phyloP scores from a whole-genome alignment of 2,797 vertebrate genomes.

The Scyliorhinus canicula region DNA sequence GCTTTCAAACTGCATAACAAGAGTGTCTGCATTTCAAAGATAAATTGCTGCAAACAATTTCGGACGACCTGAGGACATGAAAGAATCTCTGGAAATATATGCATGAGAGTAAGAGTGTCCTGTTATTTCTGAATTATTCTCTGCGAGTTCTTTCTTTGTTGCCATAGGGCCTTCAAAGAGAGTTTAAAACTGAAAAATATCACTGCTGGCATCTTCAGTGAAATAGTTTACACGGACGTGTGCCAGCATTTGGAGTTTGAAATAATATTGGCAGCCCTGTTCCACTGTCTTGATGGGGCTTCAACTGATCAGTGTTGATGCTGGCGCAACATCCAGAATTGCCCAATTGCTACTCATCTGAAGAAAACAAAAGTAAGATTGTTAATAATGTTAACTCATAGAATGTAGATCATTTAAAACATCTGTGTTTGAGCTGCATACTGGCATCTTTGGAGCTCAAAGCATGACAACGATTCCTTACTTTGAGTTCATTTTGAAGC shows the following conservation, averaged over 20 bases:
- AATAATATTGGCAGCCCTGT: neutral
- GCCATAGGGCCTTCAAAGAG: neutral
- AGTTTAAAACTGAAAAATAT: neutral
- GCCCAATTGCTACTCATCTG: neutral
- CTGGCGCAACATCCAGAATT: neutral
- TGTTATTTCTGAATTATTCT: neutral
- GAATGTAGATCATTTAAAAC: neutral
- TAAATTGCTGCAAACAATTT: neutral
- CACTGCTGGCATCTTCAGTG: neutral
- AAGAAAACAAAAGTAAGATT: neutral
- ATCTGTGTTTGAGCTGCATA: neutral
- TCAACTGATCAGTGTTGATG: neutral
- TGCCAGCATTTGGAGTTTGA: neutral
- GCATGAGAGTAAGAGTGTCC: neutral
- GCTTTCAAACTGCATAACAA: neutral
- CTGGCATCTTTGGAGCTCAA: neutral
- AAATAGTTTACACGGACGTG: neutral
- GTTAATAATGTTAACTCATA: neutral
- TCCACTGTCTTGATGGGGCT: neutral
- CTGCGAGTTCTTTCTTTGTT: neutral
- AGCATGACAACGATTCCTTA: neutral
- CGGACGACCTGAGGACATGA: neutral
- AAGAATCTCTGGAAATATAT: neutral
- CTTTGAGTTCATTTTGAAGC: neutral
- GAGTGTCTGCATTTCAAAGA: neutral